Evolutionary conservation across 2,797 vertebrate species (phyloP).

Genomic region (Cirrhinus molitorella): DNA sequence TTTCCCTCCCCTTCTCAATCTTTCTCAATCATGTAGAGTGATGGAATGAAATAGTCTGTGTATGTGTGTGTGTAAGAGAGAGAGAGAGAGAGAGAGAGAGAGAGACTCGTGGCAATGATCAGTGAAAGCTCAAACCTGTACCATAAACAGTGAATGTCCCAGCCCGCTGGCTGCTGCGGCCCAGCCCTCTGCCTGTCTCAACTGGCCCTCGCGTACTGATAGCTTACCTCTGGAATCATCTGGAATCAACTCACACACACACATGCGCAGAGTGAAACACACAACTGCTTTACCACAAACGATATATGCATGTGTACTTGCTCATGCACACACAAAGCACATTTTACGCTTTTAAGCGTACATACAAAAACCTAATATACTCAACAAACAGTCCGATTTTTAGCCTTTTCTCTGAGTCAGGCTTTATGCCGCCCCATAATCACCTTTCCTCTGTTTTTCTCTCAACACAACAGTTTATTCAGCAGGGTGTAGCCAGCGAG

Average conservation of each 20-base stretch:
- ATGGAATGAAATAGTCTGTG: conserved; percentile 45
- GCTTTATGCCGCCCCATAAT: conserved; percentile 38
- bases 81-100: no score
- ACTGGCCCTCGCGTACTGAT: conserved; percentile 83
- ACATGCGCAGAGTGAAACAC: conserved; percentile 30
- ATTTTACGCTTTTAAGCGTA: conserved; percentile 16
- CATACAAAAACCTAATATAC: conserved; percentile 22
- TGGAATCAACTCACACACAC: conserved; percentile 72
- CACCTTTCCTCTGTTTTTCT: conserved; percentile 61
- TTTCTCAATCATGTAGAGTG: conserved; percentile 39
- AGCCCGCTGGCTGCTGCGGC: conserved; percentile 82
- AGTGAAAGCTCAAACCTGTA: conserved; percentile 87
- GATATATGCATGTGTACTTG: conserved; percentile 23
- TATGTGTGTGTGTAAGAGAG: conserved; percentile 28
- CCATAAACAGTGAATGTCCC: conserved; percentile 74
- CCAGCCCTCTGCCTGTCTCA: conserved; percentile 85
- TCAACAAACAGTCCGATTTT: conserved; percentile 73
- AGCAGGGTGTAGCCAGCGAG: conserved; percentile 62
- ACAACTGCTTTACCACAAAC: conserved; percentile 10
- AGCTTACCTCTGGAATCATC: conserved; percentile 90
- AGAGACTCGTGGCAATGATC: conserved; percentile 64
- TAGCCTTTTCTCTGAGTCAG: conserved; percentile 69
- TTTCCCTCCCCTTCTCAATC: conserved; percentile 8
- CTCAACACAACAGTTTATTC: conserved; percentile 57
- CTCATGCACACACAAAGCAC: conserved; percentile 28